phyloP scores from a whole-genome alignment of 2,888 invertebrate genomes.

The Koerneria pararmatus region DNA sequence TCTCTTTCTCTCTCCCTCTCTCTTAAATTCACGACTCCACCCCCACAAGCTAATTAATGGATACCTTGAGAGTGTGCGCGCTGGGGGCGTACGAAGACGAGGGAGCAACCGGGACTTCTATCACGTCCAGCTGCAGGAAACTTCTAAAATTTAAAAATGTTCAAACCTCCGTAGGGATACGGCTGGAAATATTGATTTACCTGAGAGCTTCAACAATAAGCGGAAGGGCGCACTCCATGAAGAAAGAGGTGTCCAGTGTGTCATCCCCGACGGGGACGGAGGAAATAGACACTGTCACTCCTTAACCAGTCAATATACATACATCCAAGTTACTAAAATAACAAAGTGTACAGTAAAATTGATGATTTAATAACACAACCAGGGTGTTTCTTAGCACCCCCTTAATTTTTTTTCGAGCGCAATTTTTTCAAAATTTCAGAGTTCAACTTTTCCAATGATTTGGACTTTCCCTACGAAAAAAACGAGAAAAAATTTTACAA shows the following conservation, averaged over 20 bases:
- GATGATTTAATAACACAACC: too few species aligned
- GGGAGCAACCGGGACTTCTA: conserved; percentile 15
- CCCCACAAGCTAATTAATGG: neutral
- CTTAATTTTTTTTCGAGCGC: too few species aligned
- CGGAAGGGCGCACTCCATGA: conserved; percentile 33
- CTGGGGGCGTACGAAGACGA: conserved; percentile 9
- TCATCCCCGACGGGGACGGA: conserved; percentile 34
- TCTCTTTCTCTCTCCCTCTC: too few species aligned
- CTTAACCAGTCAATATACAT: neutral
- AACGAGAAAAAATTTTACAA: too few species aligned
- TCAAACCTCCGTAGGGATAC: too few species aligned
- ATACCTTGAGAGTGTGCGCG: neutral
- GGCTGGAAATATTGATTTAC: too few species aligned
- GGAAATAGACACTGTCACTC: neutral
- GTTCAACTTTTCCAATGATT: too few species aligned
- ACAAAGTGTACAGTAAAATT: too few species aligned
- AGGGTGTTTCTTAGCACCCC: too few species aligned
- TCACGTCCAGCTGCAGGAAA: conserved; percentile 17
- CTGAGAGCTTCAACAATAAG: conserved; percentile 34
- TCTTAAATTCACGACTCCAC: neutral
- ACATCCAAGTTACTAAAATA: too few species aligned
- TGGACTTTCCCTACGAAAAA: too few species aligned
- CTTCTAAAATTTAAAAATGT: neutral
- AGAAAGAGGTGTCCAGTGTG: conserved; percentile 34
- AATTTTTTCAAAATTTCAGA: too few species aligned